Conservation (phyloP, 2,113 vertebrate species). For the Saccopteryx leptura region DNA sequence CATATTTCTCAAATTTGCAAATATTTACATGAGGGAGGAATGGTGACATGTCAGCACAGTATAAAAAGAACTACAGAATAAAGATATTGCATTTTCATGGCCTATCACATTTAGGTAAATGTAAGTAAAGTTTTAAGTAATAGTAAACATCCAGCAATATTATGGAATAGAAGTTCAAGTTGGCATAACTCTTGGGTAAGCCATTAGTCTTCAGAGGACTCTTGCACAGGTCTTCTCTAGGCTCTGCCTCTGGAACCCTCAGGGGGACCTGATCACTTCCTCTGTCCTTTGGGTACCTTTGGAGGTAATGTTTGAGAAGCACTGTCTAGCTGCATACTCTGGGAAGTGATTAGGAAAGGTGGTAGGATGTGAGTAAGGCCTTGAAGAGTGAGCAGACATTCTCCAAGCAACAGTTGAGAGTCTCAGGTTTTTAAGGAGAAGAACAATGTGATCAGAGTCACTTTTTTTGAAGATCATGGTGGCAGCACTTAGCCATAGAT, state of each 20-base stretch:
- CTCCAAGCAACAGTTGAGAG: not conserved
- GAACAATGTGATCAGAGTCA: not conserved
- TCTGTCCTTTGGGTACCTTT: not conserved
- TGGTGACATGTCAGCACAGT: too few relatives aligned
- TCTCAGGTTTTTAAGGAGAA: not conserved
- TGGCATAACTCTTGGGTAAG: not conserved
- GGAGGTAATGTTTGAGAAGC: not conserved
- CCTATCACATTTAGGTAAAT: not conserved
- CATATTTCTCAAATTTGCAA: not conserved
- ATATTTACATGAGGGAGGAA: not conserved
- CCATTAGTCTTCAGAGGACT: not conserved
- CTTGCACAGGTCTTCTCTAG: not conserved
- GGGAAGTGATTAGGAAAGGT: not conserved
- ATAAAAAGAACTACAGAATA: not conserved
- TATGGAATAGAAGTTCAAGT: not conserved
- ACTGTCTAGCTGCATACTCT: not conserved
- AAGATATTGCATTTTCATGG: not conserved
- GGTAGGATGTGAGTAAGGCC: not conserved
- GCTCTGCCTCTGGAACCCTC: not conserved
- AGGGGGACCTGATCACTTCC: not conserved
- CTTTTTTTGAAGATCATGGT: not conserved
- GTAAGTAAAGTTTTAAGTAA: not conserved
- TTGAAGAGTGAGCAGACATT: not conserved
- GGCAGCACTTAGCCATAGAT: not conserved
- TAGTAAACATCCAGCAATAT: not conserved